Evolutionary conservation across 2,113 vertebrate species (phyloP).

Genomic region (Nyctibius bracteatus): DNA sequence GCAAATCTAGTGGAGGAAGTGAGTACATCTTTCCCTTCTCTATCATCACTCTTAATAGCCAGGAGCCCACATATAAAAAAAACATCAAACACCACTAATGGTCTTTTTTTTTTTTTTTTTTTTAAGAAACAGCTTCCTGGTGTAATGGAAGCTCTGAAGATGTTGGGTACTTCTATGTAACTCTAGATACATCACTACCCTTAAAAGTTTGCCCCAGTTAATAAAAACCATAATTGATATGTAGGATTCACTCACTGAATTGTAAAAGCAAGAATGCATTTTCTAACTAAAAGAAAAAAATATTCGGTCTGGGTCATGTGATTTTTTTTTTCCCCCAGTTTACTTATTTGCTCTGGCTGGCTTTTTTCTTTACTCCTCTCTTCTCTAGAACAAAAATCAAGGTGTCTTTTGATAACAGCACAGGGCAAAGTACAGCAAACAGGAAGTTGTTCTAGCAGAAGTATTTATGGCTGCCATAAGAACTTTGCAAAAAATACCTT

Average conservation of each 20-base stretch:
- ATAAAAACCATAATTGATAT: neutral
- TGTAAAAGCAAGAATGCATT: neutral
- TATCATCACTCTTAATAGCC: neutral
- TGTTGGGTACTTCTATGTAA: neutral
- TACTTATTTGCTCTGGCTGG: neutral
- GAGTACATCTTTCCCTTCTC: neutral
- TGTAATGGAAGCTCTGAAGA: neutral
- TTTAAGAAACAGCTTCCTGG: neutral
- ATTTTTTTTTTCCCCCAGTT: neutral
- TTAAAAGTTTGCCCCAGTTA: neutral
- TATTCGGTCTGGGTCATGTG: neutral
- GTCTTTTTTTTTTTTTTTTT: neutral
- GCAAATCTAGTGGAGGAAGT: neutral
- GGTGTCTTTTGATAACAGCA: neutral
- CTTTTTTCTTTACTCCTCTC: neutral
- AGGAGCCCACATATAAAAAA: neutral
- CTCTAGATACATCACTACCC: neutral
- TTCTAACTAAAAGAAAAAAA: neutral
- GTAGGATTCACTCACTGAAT: accelerated
- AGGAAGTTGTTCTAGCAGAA: neutral
- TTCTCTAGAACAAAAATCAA: neutral
- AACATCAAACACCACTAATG: neutral
- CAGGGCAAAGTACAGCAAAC: neutral
- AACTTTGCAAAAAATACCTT: neutral
- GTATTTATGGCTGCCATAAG: neutral